Evolutionary conservation across 1,140 invertebrate species (phyloP).

Genomic region (Drosophila melanogaster): DNA sequence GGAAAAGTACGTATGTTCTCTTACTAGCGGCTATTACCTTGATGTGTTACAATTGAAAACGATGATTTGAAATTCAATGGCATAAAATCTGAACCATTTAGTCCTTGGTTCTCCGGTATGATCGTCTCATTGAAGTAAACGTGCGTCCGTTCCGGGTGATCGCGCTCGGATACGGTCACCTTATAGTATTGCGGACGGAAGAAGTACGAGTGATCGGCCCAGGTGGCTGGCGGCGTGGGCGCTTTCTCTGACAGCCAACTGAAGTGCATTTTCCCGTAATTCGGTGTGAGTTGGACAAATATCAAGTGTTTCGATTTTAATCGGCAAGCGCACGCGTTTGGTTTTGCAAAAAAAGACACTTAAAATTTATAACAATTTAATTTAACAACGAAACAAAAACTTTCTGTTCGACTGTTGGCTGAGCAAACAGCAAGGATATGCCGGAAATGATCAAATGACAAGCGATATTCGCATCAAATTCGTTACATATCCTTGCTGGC

Average conservation of each 20-base stretch:
- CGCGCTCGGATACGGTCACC: slow-evolving; percentile 87
- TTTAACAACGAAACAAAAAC: slow-evolving; percentile 63
- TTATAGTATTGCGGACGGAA: slow-evolving; percentile 81
- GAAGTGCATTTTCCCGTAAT: slow-evolving; percentile 79
- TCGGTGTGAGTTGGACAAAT: slow-evolving; percentile 15
- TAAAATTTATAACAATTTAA: slow-evolving; percentile 84
- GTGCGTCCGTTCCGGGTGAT: slow-evolving; percentile 86
- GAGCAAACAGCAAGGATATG: slow-evolving; percentile 62
- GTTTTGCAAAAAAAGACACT: slow-evolving; percentile 83
- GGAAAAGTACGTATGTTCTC: too few relatives aligned
- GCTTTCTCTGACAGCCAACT: slow-evolving; percentile 79
- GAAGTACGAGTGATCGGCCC: slow-evolving; percentile 85
- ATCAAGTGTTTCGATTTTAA: slow-evolving; percentile 5
- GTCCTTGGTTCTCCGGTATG: slow-evolving; percentile 81
- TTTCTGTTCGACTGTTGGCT: slow-evolving; percentile 16
- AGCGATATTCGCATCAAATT: not conserved
- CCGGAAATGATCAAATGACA: not conserved
- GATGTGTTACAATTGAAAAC: slow-evolving; percentile 87
- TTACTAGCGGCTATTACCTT: slow-evolving; percentile 85
- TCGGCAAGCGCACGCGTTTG: slow-evolving; percentile 16
- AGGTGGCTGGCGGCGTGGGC: slow-evolving; percentile 78
- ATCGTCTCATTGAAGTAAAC: slow-evolving; percentile 86
- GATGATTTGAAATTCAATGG: slow-evolving; percentile 87
- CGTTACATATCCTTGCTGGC: slow-evolving; percentile 52
- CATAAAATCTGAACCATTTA: slow-evolving; percentile 85